These are phyloP conservation scores for Dolomedes plantarius DNA, from an alignment of 2,888 invertebrate genomes.

Conservation along the genomic window DNA sequence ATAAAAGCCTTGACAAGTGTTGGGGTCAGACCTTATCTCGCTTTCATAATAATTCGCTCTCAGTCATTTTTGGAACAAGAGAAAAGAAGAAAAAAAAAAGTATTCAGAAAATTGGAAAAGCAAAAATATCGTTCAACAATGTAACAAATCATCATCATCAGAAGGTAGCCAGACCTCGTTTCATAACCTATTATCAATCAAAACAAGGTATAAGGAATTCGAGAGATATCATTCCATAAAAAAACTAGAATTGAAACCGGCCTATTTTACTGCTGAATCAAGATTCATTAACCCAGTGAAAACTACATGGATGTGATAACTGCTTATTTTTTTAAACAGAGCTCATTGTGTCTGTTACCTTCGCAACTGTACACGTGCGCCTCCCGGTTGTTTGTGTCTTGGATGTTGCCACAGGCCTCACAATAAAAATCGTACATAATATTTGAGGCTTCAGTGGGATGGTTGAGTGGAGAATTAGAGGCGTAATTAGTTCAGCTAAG, in stretches of 20 bases:
- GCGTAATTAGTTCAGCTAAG: not conserved
- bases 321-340: too few species aligned
- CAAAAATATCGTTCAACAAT: not conserved
- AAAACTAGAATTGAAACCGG: not conserved
- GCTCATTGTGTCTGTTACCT: conserved; percentile 10
- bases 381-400: not conserved
- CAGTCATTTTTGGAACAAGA: too few species aligned
- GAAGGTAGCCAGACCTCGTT: not conserved
- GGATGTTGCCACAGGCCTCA: not conserved
- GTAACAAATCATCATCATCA: not conserved
- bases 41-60: not conserved
- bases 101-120: not conserved
- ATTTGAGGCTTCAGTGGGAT: not conserved
- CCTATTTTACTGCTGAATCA: not conserved
- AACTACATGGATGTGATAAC: not conserved
- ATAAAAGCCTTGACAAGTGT: too few species aligned
- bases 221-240: not conserved
- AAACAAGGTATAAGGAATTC: not conserved
- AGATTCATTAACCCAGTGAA: conserved; percentile 5
- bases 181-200: conserved; percentile 14
- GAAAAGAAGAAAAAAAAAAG: not conserved
- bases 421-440: not conserved
- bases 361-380: not conserved
- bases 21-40: not conserved
- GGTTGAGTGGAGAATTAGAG: not conserved